These are phyloP conservation scores for Pangasianodon gigas DNA, from an alignment of 2,113 vertebrate species.

Conservation along the genomic window DNA sequence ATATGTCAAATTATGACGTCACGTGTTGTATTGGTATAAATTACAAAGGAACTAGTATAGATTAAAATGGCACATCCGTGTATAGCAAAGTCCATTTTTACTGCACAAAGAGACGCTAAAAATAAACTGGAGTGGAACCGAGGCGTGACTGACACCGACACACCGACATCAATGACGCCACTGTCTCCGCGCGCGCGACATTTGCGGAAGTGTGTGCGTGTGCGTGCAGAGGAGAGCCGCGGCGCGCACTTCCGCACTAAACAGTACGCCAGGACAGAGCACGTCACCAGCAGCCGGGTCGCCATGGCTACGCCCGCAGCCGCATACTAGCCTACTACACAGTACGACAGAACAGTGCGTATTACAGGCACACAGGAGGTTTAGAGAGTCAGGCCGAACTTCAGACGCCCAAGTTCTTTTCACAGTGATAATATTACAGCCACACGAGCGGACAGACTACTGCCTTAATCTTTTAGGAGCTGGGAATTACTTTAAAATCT, in stretches of 20 bases:
- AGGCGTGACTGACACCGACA: background rate
- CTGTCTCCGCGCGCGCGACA: background rate
- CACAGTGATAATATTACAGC: background rate
- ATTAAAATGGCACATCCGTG: background rate
- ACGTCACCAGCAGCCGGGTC: background rate
- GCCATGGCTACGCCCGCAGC: background rate
- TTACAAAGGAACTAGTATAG: background rate
- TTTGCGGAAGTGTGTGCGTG: slow-evolving; percentile 28
- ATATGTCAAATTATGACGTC: background rate
- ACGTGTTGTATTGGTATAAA: background rate
- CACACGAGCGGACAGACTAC: background rate
- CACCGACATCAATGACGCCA: slow-evolving; percentile 17
- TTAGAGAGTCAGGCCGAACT: no score
- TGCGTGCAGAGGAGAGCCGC: background rate
- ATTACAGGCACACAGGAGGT: background rate
- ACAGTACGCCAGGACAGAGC: background rate
- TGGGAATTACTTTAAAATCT: background rate
- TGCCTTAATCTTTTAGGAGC: background rate
- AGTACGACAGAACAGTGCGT: background rate
- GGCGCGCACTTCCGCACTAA: slow-evolving; percentile 2
- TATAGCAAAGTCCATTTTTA: background rate
- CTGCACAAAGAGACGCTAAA: background rate
- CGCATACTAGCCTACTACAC: background rate
- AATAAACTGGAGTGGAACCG: background rate
- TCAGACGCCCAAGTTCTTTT: background rate